Base-by-base conservation (phyloP, 2,113 vertebrate species). In the Dipodomys merriami region DNA sequence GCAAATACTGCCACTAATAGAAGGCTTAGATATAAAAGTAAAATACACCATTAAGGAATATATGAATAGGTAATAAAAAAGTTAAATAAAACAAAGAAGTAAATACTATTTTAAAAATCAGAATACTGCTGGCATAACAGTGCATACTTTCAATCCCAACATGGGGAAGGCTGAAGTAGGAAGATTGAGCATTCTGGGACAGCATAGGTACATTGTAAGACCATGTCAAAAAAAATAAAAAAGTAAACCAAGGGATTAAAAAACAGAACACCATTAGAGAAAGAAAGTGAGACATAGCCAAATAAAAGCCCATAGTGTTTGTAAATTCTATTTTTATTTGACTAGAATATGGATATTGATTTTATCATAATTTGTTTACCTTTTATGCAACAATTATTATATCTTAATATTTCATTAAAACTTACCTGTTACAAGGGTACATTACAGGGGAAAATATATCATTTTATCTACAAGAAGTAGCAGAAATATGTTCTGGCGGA, bases 391-490 rank as follows among this genome's bases (percentile, higher is more conserved):
- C 72, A 76, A 67, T 67, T 77, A 62, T 67, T 77, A 30, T 46
- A 29, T 91, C 91, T 62, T 84, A 93, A 79, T 79, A 95, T 82
- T 88, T 88, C 44, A 62, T 79, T 46, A 71, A 93, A 95, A 71
- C 1, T 13, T 74, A 90, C 80, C 3, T 15, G 1, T 22, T 91
- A 76, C 46, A 60, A 91, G 20, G 39, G 11, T 89, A 12, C 13
- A 2, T 76, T 93, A 81, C 30, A 39, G 30, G 29, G 46, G n/a
- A 74, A 86, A 60, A 22, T 35, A 76, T 23, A 64, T 60, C 18
- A 90, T n/a, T 88, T 80, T 39, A 68, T 33, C 20, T n/a, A 74
- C 46, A 85, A 78, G 25, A 90, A 68, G 3, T 73, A 73, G 53
- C 15, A 57, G 2, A 57, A 57, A 57, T 13, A 13, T 57, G 53